phyloP scores from a whole-genome alignment of 2,113 vertebrate species.

The Hippopotamus amphibius region DNA sequence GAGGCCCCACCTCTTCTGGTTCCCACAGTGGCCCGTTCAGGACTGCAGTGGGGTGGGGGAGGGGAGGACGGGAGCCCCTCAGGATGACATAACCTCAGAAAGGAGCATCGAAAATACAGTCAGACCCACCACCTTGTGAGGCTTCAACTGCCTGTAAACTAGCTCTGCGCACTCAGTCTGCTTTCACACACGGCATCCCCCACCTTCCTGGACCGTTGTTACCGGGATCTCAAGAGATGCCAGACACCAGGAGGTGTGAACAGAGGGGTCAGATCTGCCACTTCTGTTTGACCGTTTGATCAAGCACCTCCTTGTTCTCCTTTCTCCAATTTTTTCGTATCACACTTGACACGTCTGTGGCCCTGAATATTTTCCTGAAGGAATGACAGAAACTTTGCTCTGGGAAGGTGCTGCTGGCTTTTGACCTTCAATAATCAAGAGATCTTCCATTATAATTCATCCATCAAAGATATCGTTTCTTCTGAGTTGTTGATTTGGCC shows the following conservation, averaged over 20 bases:
- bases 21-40: no score
- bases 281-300: background rate
- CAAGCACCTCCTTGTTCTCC: background rate
- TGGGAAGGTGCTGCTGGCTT: no score
- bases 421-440: background rate
- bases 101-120: background rate
- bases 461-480: background rate
- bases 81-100: background rate
- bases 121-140: background rate
- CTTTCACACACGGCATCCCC: accelerated
- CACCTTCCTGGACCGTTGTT: background rate
- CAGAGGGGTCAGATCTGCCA: background rate
- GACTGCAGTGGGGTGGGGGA: background rate
- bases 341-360: accelerated
- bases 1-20: background rate
- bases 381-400: background rate
- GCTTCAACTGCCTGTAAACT: background rate
- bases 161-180: accelerated
- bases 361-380: background rate
- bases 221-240: background rate
- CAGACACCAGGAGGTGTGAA: background rate
- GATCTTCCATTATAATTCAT: background rate
- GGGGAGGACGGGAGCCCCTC: background rate
- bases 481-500: background rate
- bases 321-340: background rate